Conservation (phyloP, 2,797 vertebrate species). For the Tokudaia tokunoshimensis region DNA sequence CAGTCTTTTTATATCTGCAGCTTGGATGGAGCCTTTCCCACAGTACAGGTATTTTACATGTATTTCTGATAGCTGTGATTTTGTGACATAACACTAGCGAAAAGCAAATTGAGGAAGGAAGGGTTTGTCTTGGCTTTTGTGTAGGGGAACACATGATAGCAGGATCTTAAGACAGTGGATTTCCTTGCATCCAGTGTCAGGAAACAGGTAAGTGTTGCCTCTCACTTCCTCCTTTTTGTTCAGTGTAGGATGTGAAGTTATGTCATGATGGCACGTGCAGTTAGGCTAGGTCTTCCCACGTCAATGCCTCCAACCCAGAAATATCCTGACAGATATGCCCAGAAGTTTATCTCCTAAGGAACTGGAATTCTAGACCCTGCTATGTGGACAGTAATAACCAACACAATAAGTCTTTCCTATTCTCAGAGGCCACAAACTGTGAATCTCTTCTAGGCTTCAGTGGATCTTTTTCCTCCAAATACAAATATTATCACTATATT, state of each 20-base stretch:
- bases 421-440: conserved; percentile 26
- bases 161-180: not conserved
- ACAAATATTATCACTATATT: not conserved
- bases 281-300: not conserved
- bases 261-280: not conserved
- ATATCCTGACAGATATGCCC: not conserved
- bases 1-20: not conserved
- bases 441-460: not conserved
- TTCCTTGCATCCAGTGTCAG: not conserved
- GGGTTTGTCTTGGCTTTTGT: not conserved
- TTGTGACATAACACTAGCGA: not conserved
- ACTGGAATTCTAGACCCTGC: not conserved
- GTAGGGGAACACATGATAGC: not conserved
- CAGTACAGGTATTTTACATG: not conserved
- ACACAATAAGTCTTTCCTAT: not conserved
- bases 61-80: not conserved
- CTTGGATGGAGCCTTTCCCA: not conserved
- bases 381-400: not conserved
- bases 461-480: not conserved
- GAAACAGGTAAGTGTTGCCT: not conserved
- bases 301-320: not conserved
- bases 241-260: not conserved
- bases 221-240: not conserved
- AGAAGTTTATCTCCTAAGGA: not conserved
- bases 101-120: not conserved